These are phyloP conservation scores for Tangara arthus DNA, from an alignment of 2,797 vertebrate genomes.

Conservation along the genomic window DNA sequence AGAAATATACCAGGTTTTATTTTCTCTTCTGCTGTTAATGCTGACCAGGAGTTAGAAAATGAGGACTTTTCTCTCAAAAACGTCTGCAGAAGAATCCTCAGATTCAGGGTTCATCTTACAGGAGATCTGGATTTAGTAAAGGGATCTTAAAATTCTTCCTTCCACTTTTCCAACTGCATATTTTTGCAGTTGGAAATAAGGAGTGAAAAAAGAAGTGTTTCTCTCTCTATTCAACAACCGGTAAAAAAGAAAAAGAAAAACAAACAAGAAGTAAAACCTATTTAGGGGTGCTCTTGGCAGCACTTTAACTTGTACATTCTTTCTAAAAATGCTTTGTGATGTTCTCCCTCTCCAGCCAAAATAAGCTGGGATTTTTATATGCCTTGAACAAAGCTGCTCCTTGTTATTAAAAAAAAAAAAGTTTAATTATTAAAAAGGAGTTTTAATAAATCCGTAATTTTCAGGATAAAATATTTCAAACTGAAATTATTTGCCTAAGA, in stretches of 20 bases:
- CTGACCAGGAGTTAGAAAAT: not conserved
- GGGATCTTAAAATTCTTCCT: not conserved
- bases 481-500: not conserved
- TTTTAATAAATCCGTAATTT: not conserved
- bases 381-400: fast-evolving
- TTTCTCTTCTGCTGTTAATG: not conserved
- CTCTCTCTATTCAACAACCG: not conserved
- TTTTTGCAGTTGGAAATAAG: not conserved
- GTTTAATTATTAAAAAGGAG: not conserved
- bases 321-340: not conserved
- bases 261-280: not conserved
- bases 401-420: not conserved
- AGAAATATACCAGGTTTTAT: not conserved
- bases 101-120: not conserved
- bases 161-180: not conserved
- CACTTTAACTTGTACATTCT: not conserved
- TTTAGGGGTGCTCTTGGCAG: not conserved
- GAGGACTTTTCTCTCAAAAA: not conserved
- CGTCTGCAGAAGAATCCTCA: not conserved
- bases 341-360: not conserved
- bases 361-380: not conserved
- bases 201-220: not conserved
- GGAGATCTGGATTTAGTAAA: not conserved
- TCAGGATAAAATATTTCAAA: not conserved
- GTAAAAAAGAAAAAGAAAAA: not conserved